Percentiles rank a stretch among this genome's conserved stretches.
Evolutionary conservation across 30 jellyfish, hydroid and myxozoan genomes (phyloP).

Genomic region (Hydractinia symbiolongicarpus): DNA sequence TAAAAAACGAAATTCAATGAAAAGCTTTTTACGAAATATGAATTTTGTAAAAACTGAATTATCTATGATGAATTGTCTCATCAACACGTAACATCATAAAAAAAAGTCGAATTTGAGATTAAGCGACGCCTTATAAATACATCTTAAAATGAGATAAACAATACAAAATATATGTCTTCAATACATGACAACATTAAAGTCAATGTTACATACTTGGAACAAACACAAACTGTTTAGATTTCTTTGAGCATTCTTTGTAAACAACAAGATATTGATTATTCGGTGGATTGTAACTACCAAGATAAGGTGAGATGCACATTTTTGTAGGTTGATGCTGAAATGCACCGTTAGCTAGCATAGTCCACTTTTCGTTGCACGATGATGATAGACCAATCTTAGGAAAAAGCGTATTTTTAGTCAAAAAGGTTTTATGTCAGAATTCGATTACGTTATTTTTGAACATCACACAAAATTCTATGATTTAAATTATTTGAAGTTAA

Average conservation of each 20-base stretch:
- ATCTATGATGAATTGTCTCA: too few species aligned
- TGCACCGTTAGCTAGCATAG: conserved; percentile 47
- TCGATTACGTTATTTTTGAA: too few species aligned
- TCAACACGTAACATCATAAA: too few species aligned
- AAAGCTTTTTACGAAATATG: too few species aligned
- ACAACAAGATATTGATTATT: conserved; percentile 56
- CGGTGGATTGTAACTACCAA: conserved; percentile 57
- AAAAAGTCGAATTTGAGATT: too few species aligned
- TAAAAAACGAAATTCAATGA: too few species aligned
- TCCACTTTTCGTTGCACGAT: conserved; percentile 79
- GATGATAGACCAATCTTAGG: conserved; percentile 71
- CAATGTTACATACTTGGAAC: conserved; percentile 64
- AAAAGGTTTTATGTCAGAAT: too few species aligned
- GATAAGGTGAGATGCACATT: conserved; percentile 58
- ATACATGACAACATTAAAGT: not conserved
- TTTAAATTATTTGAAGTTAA: too few species aligned
- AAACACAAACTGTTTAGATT: conserved; percentile 51
- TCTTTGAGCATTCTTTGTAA: conserved; percentile 41
- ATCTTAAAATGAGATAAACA: not conserved
- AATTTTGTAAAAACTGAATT: too few species aligned
- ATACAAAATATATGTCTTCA: not conserved
- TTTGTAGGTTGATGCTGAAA: conserved; percentile 71
- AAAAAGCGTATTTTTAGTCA: not conserved
- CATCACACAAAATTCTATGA: too few species aligned
- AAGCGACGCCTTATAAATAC: too few species aligned